Evolutionary conservation across 2,888 invertebrate genomes (phyloP), one percentile per base, ranked within the genome.

Genomic region (Agriopis aurantiaria): DNA sequence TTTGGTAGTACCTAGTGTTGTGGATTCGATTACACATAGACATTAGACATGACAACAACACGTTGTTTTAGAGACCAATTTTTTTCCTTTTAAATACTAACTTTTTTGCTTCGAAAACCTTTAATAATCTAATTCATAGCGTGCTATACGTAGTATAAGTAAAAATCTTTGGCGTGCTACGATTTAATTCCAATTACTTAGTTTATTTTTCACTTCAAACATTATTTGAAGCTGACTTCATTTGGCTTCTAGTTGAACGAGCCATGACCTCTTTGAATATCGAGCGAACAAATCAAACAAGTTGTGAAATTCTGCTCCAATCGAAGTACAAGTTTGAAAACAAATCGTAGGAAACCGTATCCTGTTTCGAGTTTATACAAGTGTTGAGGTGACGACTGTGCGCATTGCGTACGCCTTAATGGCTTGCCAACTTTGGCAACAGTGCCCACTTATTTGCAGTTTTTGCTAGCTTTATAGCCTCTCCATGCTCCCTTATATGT

Each of bases 381-480:
- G 5, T 61, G 23, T 12, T 11, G 52, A 45, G 43, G 48, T 14
- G 41, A 12, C n/a, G 51, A 14, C 48, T 73, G 49, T 75, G 72
- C 75, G 75, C 76, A 76, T 59, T 76, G 75, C 76, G 75, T 75
- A 72, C 45, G 67, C 60, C 57, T 41, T 68, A 59, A 68, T 68
- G 65, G 62, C 56, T 62, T 62, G 71, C 66, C 65, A 69, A 69
- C 71, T 62, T 57, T 62, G 67, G 49, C 70, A 66, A 65, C 48
- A 55, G 49, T 52, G 51, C 33, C 46, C n/a, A 17, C 23, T 56
- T 60, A 14, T 65, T 58, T 68, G 59, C 23, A 46, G 33, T 49
- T 67, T 58, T 63, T 52, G 11, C 40, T 67, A 56, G 49, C 45
- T 56, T 46, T 55, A 23, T 55, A 12, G 23, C 12, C 10, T 23